phyloP scores from a whole-genome alignment of 2,797 vertebrate genomes.

The Eospalax fontanierii region DNA sequence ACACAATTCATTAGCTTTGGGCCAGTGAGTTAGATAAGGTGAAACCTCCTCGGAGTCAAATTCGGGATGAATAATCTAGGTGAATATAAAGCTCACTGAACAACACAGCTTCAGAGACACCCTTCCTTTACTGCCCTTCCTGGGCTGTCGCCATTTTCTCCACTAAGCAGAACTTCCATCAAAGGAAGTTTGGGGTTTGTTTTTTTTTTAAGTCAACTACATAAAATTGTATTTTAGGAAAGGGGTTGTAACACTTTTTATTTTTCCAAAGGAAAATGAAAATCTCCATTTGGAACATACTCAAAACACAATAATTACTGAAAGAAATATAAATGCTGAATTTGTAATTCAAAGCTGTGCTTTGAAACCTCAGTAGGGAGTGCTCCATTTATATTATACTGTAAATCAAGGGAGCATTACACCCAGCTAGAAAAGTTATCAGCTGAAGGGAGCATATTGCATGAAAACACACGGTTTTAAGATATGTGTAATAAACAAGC shows the following conservation, averaged over 20 bases:
- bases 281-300: conserved; percentile 59
- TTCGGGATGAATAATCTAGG: conserved; percentile 76
- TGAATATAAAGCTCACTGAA: conserved; percentile 50
- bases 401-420: conserved; percentile 60
- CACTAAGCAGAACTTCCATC: conserved; percentile 14
- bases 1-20: conserved; percentile 82
- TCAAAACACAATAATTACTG: conserved; percentile 67
- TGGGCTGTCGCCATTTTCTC: neutral
- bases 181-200: neutral
- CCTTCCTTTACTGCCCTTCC: conserved; percentile 1
- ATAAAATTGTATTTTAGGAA: conserved; percentile 55
- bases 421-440: conserved; percentile 4
- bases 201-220: conserved; percentile 5
- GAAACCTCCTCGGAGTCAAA: conserved; percentile 81
- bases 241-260: neutral
- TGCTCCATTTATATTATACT: conserved; percentile 16
- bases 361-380: conserved; percentile 36
- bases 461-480: conserved; percentile 15
- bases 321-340: conserved; percentile 66
- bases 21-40: conserved; percentile 83
- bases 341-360: conserved; percentile 57
- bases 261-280: conserved; percentile 67
- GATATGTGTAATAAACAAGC: neutral
- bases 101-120: conserved; percentile 39
- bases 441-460: neutral